phyloP scores from a whole-genome alignment of 1,140 invertebrate species.

The Diabrotica virgifera region DNA sequence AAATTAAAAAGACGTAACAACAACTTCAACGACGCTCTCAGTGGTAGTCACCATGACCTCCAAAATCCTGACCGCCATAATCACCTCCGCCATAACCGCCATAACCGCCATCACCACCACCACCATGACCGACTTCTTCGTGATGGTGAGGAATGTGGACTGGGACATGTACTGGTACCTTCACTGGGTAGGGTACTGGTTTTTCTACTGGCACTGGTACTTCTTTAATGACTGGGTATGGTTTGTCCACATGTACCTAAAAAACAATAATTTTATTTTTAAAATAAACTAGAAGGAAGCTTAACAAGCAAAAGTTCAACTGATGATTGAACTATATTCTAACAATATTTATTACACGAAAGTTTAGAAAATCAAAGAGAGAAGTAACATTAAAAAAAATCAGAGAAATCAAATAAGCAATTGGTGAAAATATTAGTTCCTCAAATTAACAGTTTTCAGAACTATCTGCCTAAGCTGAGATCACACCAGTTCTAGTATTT shows the following conservation, averaged over 20 bases:
- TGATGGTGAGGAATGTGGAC: constrained; percentile 46
- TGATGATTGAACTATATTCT: too few species aligned
- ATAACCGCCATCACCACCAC: constrained; percentile 13
- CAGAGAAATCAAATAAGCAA: too few species aligned
- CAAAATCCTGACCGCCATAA: constrained; percentile 19
- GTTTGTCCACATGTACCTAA: constrained; percentile 69
- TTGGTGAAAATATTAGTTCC: too few species aligned
- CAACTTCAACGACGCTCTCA: constrained; percentile 19
- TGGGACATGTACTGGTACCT: constrained; percentile 57
- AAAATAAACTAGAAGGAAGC: too few species aligned
- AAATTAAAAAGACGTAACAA: constrained; percentile 25
- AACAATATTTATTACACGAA: too few species aligned
- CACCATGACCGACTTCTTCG: constrained; percentile 24
- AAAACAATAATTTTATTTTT: background rate
- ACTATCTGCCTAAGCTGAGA: too few species aligned
- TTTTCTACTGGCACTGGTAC: constrained; percentile 71
- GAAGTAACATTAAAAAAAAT: too few species aligned
- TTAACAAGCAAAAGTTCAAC: too few species aligned
- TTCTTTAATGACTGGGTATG: constrained; percentile 72
- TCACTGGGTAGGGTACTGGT: constrained; percentile 70
- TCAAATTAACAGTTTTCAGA: too few species aligned
- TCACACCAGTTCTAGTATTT: too few species aligned
- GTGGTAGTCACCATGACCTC: constrained; percentile 18
- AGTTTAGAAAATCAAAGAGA: too few species aligned
- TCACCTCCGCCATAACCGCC: constrained; percentile 21